phyloP scores from a whole-genome alignment of 1,140 invertebrate genomes.

The Agraylea sexmaculata region DNA sequence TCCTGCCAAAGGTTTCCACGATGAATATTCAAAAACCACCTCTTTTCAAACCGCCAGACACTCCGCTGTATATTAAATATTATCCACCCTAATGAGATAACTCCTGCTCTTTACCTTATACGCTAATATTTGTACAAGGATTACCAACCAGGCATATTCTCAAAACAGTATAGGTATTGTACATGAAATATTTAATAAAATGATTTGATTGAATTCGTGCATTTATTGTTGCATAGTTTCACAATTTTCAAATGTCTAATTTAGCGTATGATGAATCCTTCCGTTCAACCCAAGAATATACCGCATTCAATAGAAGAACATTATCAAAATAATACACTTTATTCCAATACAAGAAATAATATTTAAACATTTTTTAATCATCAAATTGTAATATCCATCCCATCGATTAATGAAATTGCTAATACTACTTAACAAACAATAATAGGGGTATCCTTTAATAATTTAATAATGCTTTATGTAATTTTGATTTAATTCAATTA shows the following conservation, averaged over 20 bases:
- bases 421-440: too few relatives aligned
- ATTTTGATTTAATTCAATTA: too few relatives aligned
- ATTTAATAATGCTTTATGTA: too few relatives aligned
- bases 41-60: conserved; percentile 8
- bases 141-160: background rate
- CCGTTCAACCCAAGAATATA: conserved; percentile 15
- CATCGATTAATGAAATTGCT: too few relatives aligned
- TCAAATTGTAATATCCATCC: too few relatives aligned
- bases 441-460: too few relatives aligned
- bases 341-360: conserved; percentile 10
- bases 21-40: conserved; percentile 12
- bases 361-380: background rate
- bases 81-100: background rate
- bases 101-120: background rate
- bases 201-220: conserved; percentile 11
- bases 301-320: conserved; percentile 11
- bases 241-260: conserved; percentile 15
- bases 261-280: conserved; percentile 14
- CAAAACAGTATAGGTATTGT: background rate
- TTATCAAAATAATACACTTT: conserved; percentile 7
- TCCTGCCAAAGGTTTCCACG: too few relatives aligned
- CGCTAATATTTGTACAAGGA: background rate
- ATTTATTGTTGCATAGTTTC: conserved; percentile 9
- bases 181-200: background rate
- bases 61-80: background rate